These are phyloP conservation scores for Luperina testacea DNA, from an alignment of 2,888 invertebrate genomes.

Conservation along the genomic window DNA sequence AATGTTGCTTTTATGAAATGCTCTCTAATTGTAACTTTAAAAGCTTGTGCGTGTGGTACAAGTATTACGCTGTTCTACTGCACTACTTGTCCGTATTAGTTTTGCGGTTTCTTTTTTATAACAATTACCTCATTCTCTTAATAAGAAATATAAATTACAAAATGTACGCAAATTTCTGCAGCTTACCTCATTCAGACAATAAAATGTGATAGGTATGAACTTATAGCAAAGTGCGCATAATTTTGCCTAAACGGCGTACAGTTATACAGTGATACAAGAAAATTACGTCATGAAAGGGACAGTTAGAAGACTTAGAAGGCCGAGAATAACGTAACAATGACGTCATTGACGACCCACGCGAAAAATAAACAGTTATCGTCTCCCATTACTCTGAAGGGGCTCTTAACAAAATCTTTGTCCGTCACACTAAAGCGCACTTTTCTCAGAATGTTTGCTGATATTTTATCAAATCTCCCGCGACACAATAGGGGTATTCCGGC, in stretches of 20 bases:
- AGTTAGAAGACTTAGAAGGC: conserved; percentile 68
- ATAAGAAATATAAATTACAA: conserved; percentile 44
- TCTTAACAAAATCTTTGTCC: conserved; percentile 55
- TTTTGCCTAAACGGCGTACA: conserved; percentile 42
- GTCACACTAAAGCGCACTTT: conserved; percentile 32
- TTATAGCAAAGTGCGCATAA: conserved; percentile 53
- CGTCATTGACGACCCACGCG: conserved; percentile 67
- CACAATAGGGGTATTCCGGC: conserved; percentile 51
- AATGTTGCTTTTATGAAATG: conserved; percentile 23
- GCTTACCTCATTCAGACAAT: conserved; percentile 46
- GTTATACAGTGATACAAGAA: conserved; percentile 45
- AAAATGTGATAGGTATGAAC: conserved; percentile 37
- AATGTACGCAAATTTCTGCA: conserved; percentile 23
- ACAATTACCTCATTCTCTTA: conserved; percentile 40
- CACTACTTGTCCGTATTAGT: conserved; percentile 21
- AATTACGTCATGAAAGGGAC: conserved; percentile 67
- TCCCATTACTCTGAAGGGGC: conserved; percentile 60
- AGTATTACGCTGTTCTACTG: conserved; percentile 30
- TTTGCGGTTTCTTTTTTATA: conserved; percentile 42
- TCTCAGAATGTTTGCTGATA: conserved; percentile 47
- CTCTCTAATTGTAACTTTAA: conserved; percentile 41
- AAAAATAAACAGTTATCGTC: conserved; percentile 65
- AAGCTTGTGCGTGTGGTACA: conserved; percentile 35
- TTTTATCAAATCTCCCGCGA: conserved; percentile 56
- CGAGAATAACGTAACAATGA: conserved; percentile 65